phyloP scores from a whole-genome alignment of 2,888 invertebrate genomes.

The Thereva unica region DNA sequence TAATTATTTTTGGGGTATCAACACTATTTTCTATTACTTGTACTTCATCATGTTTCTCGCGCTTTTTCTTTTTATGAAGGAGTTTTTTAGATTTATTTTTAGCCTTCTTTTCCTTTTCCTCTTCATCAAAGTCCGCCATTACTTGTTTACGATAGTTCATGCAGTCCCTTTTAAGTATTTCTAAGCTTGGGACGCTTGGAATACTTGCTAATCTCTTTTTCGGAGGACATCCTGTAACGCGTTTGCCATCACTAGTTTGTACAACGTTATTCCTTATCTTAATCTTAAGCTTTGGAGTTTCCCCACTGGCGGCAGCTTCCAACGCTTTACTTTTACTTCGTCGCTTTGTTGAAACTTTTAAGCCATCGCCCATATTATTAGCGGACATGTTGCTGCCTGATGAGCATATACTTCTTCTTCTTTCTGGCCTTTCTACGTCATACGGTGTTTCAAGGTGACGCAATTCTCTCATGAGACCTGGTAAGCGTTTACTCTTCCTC shows the following conservation, averaged over 20 bases:
- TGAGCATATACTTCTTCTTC: slow-evolving; percentile 61
- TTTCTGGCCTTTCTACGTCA: slow-evolving; percentile 60
- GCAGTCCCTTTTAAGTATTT: slow-evolving; percentile 80
- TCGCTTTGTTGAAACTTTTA: slow-evolving; percentile 54
- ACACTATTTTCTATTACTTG: slow-evolving; percentile 60
- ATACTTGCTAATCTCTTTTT: slow-evolving; percentile 74
- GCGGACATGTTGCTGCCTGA: slow-evolving; percentile 55
- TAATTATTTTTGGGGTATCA: slow-evolving; percentile 75
- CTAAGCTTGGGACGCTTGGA: slow-evolving; percentile 69
- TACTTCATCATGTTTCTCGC: slow-evolving; percentile 65
- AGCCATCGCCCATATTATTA: slow-evolving; percentile 50
- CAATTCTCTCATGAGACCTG: slow-evolving; percentile 64
- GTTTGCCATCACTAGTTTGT: slow-evolving; percentile 53
- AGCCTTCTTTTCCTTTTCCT: slow-evolving; percentile 58
- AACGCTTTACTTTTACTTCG: slow-evolving; percentile 53
- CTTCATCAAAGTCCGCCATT: slow-evolving; percentile 81
- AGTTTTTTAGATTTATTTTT: slow-evolving; percentile 60
- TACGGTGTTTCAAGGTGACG: slow-evolving; percentile 66
- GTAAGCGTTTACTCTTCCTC: slow-evolving; percentile 68
- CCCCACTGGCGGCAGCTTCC: slow-evolving; percentile 42
- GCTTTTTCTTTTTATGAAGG: slow-evolving; percentile 59
- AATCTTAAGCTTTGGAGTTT: slow-evolving; percentile 70
- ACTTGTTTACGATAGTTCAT: slow-evolving; percentile 85
- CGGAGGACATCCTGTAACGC: slow-evolving; percentile 70
- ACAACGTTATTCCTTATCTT: slow-evolving; percentile 68